Evolutionary conservation across 1,140 invertebrate genomes (phyloP).

Genomic region (Rhynchophorus ferrugineus): DNA sequence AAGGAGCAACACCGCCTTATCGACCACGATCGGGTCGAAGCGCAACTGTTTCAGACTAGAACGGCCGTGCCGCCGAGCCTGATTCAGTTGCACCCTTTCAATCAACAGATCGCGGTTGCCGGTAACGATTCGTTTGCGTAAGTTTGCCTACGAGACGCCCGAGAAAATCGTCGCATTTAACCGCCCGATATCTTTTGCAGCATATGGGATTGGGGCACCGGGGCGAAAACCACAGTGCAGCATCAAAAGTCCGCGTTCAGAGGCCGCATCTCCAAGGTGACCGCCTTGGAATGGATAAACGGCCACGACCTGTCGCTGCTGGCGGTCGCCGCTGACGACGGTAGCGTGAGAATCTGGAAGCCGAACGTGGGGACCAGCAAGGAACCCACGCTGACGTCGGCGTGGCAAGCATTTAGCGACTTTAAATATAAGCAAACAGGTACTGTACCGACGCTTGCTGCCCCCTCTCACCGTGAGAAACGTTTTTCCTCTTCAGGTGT

Average conservation of each 20-base stretch:
- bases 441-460: background rate
- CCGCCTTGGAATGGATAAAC: slow-evolving; percentile 83
- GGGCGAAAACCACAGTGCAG: slow-evolving; percentile 52
- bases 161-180: background rate
- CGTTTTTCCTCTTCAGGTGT: slow-evolving; percentile 6
- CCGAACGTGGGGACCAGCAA: slow-evolving; percentile 39
- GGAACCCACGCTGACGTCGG: slow-evolving; percentile 62
- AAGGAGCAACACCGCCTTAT: slow-evolving; percentile 55
- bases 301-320: slow-evolving; percentile 71
- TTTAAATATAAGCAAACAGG: slow-evolving; percentile 39
- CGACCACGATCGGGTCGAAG: slow-evolving; percentile 58
- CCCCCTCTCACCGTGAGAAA: background rate
- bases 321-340: slow-evolving; percentile 69
- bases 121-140: slow-evolving; percentile 78
- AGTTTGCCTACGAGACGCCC: slow-evolving; percentile 21
- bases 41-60: slow-evolving; percentile 75
- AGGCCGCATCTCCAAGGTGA: slow-evolving; percentile 53
- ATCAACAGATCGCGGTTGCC: slow-evolving; percentile 78
- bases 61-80: slow-evolving; percentile 68
- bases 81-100: slow-evolving; percentile 82
- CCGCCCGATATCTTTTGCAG: slow-evolving; percentile 41
- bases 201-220: slow-evolving; percentile 65
- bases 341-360: slow-evolving; percentile 65
- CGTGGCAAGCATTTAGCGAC: slow-evolving; percentile 76
- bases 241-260: slow-evolving; percentile 40